Evolutionary conservation across 30 jellyfish, hydroid and myxozoan genomes (phyloP).

Genomic region (Mastigias papua): DNA sequence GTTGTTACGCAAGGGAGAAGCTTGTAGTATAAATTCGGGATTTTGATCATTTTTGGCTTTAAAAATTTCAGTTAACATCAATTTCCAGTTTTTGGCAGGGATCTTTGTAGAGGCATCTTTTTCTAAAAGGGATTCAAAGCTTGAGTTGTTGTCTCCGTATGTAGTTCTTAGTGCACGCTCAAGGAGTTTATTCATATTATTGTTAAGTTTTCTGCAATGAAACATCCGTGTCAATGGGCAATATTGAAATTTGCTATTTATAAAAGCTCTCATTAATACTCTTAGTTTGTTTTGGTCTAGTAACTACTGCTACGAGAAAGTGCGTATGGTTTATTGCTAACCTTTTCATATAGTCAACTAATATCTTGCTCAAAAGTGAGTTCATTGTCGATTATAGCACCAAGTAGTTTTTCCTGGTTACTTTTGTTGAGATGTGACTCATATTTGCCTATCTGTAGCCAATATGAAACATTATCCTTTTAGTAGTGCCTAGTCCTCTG

Average conservation of each 20-base stretch:
- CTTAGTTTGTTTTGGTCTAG: conserved; percentile 27
- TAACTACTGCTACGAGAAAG: conserved; percentile 45
- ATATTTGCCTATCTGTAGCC: no score
- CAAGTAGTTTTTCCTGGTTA: conserved; percentile 31
- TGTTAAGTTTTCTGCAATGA: conserved; percentile 9
- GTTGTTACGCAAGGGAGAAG: conserved; percentile 2
- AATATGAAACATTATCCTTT: no score
- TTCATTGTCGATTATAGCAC: conserved; percentile 25
- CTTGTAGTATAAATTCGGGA: background rate
- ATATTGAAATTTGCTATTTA: conserved; percentile 14
- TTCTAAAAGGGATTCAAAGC: conserved; percentile 1
- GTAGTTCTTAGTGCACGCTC: background rate
- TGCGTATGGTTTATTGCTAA: conserved; percentile 69
- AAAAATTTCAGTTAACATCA: conserved; percentile 20
- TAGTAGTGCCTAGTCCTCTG: no score
- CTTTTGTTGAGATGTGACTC: no score
- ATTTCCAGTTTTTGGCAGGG: background rate
- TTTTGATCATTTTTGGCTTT: background rate
- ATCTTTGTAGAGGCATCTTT: background rate
- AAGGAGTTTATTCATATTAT: background rate
- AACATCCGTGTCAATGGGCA: conserved; percentile 38
- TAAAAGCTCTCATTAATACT: conserved; percentile 28
- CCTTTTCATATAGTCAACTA: conserved; percentile 45
- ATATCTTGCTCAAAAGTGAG: conserved; percentile 27
- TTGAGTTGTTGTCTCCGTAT: background rate